phyloP scores from a whole-genome alignment of 2,113 vertebrate genomes.

The Aegithalos caudatus region DNA sequence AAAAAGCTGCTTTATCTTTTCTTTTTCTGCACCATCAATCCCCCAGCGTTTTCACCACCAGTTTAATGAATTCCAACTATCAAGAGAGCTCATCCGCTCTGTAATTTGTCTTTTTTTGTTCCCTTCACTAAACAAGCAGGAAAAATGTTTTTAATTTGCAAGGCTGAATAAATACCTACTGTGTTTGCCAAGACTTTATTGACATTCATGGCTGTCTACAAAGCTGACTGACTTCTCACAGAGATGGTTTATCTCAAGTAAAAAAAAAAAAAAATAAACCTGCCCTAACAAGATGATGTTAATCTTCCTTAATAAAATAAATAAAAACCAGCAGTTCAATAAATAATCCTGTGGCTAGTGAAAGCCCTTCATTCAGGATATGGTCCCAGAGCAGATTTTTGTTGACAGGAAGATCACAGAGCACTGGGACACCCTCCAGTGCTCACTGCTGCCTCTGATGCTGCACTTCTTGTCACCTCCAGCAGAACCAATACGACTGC shows the following conservation, averaged over 20 bases:
- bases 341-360: neutral
- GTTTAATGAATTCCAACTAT: slow-evolving; percentile 59
- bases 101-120: slow-evolving; percentile 58
- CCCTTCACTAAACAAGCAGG: slow-evolving; percentile 41
- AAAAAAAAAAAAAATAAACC: neutral
- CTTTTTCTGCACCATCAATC: slow-evolving; percentile 48
- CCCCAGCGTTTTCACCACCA: slow-evolving; percentile 43
- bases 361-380: neutral
- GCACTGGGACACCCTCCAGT: neutral
- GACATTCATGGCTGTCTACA: slow-evolving; percentile 34
- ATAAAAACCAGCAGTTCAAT: neutral
- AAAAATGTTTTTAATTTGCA: slow-evolving; percentile 66
- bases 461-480: neutral
- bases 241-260: neutral
- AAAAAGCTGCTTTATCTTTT: slow-evolving; percentile 46
- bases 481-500: neutral
- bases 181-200: slow-evolving; percentile 50
- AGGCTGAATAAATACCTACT: slow-evolving; percentile 55
- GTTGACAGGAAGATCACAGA: neutral
- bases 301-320: slow-evolving; percentile 25
- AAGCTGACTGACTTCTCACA: slow-evolving; percentile 43
- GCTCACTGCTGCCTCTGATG: neutral
- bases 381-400: neutral
- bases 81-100: slow-evolving; percentile 48
- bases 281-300: neutral